Percentiles rank a stretch among this genome's conserved stretches.
Evolutionary conservation across 2,113 vertebrate genomes (phyloP).

Genomic region (Emydocephalus ijimae): DNA sequence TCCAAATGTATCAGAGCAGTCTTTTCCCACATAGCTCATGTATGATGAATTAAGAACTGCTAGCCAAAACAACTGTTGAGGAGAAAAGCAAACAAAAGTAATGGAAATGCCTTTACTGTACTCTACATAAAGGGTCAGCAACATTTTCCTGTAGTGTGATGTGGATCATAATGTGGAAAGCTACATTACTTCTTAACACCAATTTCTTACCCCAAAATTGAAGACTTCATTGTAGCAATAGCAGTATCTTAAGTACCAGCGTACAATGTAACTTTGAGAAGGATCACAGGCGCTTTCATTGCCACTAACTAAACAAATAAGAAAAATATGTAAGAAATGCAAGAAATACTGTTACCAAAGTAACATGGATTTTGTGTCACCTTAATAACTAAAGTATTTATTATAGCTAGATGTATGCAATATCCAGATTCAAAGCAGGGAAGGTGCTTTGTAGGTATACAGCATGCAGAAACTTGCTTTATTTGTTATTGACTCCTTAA

Average conservation of each 20-base stretch:
- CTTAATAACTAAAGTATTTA: background rate
- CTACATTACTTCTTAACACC: background rate
- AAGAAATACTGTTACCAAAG: background rate
- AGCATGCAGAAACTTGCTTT: background rate
- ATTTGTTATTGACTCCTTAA: background rate
- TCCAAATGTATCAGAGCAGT: background rate
- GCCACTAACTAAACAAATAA: conserved; percentile 67
- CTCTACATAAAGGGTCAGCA: background rate
- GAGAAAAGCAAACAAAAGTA: background rate
- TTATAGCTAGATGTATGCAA: background rate
- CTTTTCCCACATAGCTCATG: background rate
- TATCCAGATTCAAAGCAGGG: background rate
- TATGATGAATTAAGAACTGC: background rate
- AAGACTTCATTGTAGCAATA: conserved; percentile 82
- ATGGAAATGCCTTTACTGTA: background rate
- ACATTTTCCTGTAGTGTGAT: background rate
- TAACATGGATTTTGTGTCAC: conserved; percentile 14
- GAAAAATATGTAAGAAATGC: conserved; percentile 23
- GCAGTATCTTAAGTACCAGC: conserved; percentile 76
- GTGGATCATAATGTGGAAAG: background rate
- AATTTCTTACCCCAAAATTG: conserved; percentile 73
- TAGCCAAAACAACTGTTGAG: background rate
- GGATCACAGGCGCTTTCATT: conserved; percentile 68
- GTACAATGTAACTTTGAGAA: conserved; percentile 65
- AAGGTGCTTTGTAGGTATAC: background rate